These are phyloP conservation scores for Barbus barbus DNA, from an alignment of 2,113 vertebrate species.

Conservation along the genomic window DNA sequence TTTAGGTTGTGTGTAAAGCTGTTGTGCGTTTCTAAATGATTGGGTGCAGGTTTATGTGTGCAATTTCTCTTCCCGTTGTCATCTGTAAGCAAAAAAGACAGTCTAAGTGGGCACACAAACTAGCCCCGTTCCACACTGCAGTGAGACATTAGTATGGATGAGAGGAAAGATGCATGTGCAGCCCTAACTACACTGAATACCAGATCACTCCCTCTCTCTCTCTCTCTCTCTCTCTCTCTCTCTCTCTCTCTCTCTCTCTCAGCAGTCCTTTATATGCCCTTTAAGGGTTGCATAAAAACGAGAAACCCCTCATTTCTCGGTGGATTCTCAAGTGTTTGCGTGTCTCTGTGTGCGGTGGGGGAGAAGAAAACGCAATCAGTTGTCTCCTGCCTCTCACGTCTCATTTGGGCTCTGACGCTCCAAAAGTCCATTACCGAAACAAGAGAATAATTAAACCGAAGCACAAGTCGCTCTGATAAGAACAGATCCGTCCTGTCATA, in stretches of 20 bases:
- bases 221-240: slow-evolving; percentile 14
- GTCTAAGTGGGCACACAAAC: not conserved
- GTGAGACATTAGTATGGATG: slow-evolving; percentile 53
- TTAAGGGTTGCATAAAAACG: slow-evolving; percentile 18
- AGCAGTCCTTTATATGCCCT: slow-evolving; percentile 31
- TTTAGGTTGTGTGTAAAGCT: not conserved
- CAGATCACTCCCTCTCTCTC: not conserved
- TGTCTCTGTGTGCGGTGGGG: slow-evolving; percentile 8
- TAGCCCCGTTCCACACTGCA: slow-evolving; percentile 24
- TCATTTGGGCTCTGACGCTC: slow-evolving; percentile 53
- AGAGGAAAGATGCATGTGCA: slow-evolving; percentile 17
- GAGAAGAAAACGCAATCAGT: slow-evolving; percentile 53
- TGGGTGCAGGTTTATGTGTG: slow-evolving; percentile 19
- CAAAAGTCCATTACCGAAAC: slow-evolving; percentile 55
- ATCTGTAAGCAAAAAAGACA: slow-evolving; percentile 11
- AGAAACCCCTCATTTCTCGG: not conserved
- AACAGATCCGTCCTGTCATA: slow-evolving; percentile 39
- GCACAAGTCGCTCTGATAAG: slow-evolving; percentile 51
- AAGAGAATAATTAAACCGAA: slow-evolving; percentile 58
- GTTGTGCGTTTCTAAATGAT: slow-evolving; percentile 25
- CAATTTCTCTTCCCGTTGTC: not conserved
- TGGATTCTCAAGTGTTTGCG: slow-evolving; percentile 13
- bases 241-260: slow-evolving; percentile 17
- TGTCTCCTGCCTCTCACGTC: slow-evolving; percentile 53
- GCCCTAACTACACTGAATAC: slow-evolving; percentile 28